A percentile compares a stretch with the other conserved stretches of the same genome.
Conservation (phyloP, 1,140 invertebrate species). For the Panulirus ornatus region DNA sequence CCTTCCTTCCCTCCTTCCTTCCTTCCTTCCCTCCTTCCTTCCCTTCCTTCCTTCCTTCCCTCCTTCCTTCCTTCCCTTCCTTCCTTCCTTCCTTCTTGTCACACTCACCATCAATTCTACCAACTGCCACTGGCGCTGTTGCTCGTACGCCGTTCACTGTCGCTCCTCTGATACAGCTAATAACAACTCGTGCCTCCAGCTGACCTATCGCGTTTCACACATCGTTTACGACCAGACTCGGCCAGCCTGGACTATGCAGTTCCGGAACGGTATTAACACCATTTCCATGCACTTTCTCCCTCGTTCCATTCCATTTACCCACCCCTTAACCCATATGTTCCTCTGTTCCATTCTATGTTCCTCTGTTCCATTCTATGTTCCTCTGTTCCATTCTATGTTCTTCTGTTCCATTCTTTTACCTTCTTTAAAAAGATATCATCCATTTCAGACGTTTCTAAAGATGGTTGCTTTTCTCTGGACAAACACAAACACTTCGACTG, state of each 20-base stretch:
- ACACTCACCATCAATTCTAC: not conserved
- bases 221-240: no score
- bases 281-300: not conserved
- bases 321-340: not conserved
- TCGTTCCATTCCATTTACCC: not conserved
- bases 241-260: no score
- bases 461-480: no score
- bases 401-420: not conserved
- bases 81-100: slow-evolving; percentile 1
- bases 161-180: no score
- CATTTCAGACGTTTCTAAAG: not conserved
- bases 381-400: not conserved
- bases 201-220: no score
- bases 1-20: no score
- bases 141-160: not conserved
- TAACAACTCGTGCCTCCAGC: no score
- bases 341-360: not conserved
- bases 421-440: not conserved
- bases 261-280: not conserved
- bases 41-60: slow-evolving; percentile 6
- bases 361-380: not conserved
- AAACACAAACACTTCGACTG: not conserved
- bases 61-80: slow-evolving; percentile 7
- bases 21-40: slow-evolving; percentile 8
- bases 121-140: not conserved